Evolutionary conservation across 2,888 invertebrate species (phyloP), one percentile per base, ranked within the genome.

Genomic region (Dolomedes plantarius): DNA sequence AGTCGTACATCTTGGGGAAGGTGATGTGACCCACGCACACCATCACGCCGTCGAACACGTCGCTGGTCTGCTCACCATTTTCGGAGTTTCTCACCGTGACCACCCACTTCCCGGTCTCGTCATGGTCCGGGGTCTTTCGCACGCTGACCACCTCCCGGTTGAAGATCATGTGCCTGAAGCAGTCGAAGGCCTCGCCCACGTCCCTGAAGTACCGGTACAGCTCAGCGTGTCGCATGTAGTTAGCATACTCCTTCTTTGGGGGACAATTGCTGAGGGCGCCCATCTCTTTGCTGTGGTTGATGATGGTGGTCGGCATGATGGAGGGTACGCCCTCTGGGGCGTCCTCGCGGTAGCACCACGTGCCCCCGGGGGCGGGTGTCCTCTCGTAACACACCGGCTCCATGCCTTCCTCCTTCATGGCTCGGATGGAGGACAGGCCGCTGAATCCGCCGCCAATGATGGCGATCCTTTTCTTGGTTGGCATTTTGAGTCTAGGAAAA

Each of bases 11-110:
- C 74, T 91, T 89, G 0, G 92, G 92, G 31, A 90, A 89, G 0
- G 90, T 90, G 88, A 92, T 92, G 87, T 92, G 92, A 0, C 93
- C 93, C 0, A 90, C 91, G 87, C 92, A 92, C 0, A 92, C 89
- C 89, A 92, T 89, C 0, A 93, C 92, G 2, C 91, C 92, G 86
- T 92, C 92, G 88, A 77, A 88, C 2, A 65, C 16, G 13, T 81
- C 67, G 9, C 23, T 29, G 13, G 56, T 36, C 7, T n/a, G 27
- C 62, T 78, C 67, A 13, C 64, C 77, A 19, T 74, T 73, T 11
- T 36, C 5, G n/a, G 64, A 72, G 28, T 80, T 73, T 39, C 64
- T 41, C 1, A 74, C 68, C 1, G 73, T 78, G 23, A 88, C 76
- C 64, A 39, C 90, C 89, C 76, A 89, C 88, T 1, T 64, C 27